Base-by-base conservation (phyloP, 2,888 invertebrate genomes). In the Osmoderma eremita region DNA sequence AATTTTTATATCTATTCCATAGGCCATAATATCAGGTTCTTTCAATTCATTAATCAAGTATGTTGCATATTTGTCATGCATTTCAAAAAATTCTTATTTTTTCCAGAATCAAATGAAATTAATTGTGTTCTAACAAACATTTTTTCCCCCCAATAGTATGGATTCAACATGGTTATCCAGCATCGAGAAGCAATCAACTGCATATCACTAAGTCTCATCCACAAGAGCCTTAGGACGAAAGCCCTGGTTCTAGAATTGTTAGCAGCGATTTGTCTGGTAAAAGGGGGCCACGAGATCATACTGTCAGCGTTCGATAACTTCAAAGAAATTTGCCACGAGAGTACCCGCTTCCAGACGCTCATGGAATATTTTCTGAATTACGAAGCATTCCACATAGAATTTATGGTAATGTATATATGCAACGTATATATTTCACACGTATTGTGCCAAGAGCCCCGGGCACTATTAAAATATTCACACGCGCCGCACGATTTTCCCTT, bases 281-380 rank as follows among this genome's bases (percentile, higher is more conserved):
- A 97, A 83, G 98, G 98, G 15, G 99, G 99, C n/a, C 99, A 99
- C 80, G 96, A 97, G 84, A 96, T 98, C 78, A 98, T 98, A 74
- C 86, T 98, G 63, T 92, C 92, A 1, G 97, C 99, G 3, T 99
- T 99, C 82, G 96, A 98, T 81, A 95, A 97, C 84, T 99, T 99
- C 83, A 97, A 98, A 84, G 94, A 94, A 83, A 92, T 93, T 61
- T 92, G 92, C 65, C 89, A 90, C 72, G 98, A 99, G 79, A 88
- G 89, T 75, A 87, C 87, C 73, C 86, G 99, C 79, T 99, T 99
- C 84, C 95, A 98, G 83, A 98, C 98, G 0, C 88, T 99, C 42
- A 97, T 99, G 94, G 93, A 95, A 77, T 97, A 95, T 84, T 98
- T 99, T 80, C 93, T 94, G 82, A 94, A 97, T 80, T 96, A 94